Evolutionary conservation across 2,888 invertebrate species (phyloP).

Genomic region (Euplagia quadripunctaria): DNA sequence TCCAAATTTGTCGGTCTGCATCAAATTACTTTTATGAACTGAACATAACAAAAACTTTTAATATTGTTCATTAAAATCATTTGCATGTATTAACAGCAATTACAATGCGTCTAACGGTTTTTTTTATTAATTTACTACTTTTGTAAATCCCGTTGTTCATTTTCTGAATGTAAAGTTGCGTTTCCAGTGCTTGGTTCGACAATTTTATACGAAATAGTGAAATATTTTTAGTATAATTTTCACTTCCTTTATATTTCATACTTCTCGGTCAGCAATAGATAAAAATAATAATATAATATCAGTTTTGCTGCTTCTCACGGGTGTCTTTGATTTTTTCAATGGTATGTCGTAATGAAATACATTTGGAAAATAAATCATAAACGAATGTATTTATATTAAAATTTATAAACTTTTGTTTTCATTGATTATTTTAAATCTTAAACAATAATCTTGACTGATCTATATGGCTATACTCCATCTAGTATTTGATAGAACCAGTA

Average conservation of each 20-base stretch:
- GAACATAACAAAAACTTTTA: slow-evolving; percentile 17
- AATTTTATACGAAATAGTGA: background rate
- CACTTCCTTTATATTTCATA: too few relatives aligned
- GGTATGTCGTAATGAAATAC: too few relatives aligned
- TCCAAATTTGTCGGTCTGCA: background rate
- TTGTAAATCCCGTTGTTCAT: slow-evolving; percentile 30
- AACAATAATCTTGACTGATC: background rate
- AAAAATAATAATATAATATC: too few relatives aligned
- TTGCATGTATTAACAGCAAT: slow-evolving; percentile 42
- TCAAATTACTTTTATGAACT: slow-evolving; percentile 1
- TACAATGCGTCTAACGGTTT: slow-evolving; percentile 30
- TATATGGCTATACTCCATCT: background rate
- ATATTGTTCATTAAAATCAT: slow-evolving; percentile 36
- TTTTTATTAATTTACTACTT: slow-evolving; percentile 44
- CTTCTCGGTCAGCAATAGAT: too few relatives aligned
- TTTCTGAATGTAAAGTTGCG: slow-evolving; percentile 24
- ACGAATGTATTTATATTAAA: too few relatives aligned
- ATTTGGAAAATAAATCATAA: too few relatives aligned
- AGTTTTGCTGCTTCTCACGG: too few relatives aligned
- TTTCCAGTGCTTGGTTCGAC: slow-evolving; percentile 10
- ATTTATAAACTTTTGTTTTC: background rate
- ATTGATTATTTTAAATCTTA: background rate
- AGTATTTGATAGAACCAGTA: background rate
- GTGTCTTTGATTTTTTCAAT: too few relatives aligned
- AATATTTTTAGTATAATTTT: too few relatives aligned